These are phyloP conservation scores for Microcebus tavaratra DNA, from an alignment of 2,113 vertebrate species.

Conservation along the genomic window DNA sequence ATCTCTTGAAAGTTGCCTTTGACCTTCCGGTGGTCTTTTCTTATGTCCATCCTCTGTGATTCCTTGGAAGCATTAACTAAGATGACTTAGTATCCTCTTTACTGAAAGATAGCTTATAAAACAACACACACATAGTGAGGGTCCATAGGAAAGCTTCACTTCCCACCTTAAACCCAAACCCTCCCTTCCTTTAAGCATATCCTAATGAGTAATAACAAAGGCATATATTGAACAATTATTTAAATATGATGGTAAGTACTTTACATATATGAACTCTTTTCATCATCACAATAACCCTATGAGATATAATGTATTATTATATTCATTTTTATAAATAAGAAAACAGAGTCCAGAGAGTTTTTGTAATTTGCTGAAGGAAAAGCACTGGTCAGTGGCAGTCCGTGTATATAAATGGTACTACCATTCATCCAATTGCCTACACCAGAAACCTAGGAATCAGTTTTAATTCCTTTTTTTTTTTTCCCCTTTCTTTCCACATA, in stretches of 20 bases:
- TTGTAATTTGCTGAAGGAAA: neutral
- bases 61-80: neutral
- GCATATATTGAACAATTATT: neutral
- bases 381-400: neutral
- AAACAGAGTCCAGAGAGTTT: neutral
- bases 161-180: neutral
- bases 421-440: neutral
- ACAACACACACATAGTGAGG: neutral
- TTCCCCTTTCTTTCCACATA: neutral
- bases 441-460: neutral
- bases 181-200: conserved; percentile 3
- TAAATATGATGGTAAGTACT: neutral
- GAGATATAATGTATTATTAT: neutral
- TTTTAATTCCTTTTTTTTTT: neutral
- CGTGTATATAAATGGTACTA: neutral
- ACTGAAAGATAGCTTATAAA: conserved; percentile 7
- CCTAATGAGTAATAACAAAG: neutral
- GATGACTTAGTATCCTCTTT: neutral
- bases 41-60: neutral
- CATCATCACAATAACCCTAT: neutral
- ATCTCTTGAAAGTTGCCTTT: neutral
- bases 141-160: neutral
- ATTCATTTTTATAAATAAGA: neutral
- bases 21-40: neutral
- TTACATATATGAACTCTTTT: neutral